Base-by-base conservation (phyloP, 2,113 vertebrate genomes). In the Epinephelus lanceolatus region DNA sequence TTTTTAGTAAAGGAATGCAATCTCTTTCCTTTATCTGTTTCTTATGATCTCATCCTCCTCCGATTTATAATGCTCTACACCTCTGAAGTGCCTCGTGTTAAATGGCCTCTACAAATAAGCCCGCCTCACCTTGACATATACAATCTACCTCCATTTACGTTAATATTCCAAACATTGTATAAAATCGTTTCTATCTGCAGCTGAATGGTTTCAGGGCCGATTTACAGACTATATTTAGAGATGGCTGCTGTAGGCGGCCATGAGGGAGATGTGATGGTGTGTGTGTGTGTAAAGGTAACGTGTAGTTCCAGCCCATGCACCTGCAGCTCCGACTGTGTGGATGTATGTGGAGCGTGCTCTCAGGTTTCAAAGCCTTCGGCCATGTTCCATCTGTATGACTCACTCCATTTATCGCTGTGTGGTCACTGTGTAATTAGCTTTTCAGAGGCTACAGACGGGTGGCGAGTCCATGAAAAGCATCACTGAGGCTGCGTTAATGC, bases 301-400 rank as follows among this genome's bases (percentile, higher is more conserved):
- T 56, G 47, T 55, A 8, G 33, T 55, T 66, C 2, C 56, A 61
- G 61, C 19, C 18, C 12, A 18, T 52, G 30, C 42, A 71, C 59
- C 59, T 81, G 67, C 66, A 60, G 67, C 23, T 73, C 40, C 23
- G 61, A 27, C 62, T 1, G 25, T n/a, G 63, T 65, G 66, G 33
- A n/a, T 67, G 45, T 40, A 65, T 71, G 4, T 79, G 53, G 66
- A 66, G 62, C 18, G 18, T 59, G 37, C 51, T n/a, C 10, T 17
- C 49, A n/a, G 33, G 17, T 11, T 40, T 67, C 18, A 56, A 67
- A 69, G 74, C 59, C 51, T 51, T 47, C 25, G 5, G 76, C 69
- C 51, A 6, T n/a, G 84, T 27, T 68, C 62, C 70, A 18, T 69
- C 51, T 84, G 53, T 37, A 30, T 82, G 81, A 85, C 71, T 89